Evolutionary conservation across 2,113 vertebrate species (phyloP).

Genomic region (Notarius lentiginosus): DNA sequence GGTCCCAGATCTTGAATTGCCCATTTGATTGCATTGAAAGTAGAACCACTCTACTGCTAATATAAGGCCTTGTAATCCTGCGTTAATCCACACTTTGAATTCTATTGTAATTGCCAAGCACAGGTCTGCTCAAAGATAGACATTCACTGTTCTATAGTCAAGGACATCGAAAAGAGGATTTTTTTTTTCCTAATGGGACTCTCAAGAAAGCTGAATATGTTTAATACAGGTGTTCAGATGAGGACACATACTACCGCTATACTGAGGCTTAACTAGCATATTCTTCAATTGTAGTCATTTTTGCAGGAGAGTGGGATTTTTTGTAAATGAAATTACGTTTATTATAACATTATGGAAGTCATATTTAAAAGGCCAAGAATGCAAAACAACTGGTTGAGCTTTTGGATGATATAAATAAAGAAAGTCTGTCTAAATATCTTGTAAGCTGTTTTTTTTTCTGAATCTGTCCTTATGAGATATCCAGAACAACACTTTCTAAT

Average conservation of each 20-base stretch:
- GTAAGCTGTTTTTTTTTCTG: conserved; percentile 32
- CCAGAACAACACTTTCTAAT: conserved; percentile 18
- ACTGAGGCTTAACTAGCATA: conserved; percentile 38
- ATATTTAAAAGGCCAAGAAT: conserved; percentile 14
- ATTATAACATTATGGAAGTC: background rate
- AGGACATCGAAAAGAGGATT: conserved; percentile 66
- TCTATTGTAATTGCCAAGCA: conserved; percentile 71
- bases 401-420: conserved; percentile 37
- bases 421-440: background rate
- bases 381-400: conserved; percentile 46
- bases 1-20: conserved; percentile 59
- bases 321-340: conserved; percentile 27
- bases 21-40: conserved; percentile 59
- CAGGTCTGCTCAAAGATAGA: conserved; percentile 61
- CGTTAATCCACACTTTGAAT: conserved; percentile 67
- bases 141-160: conserved; percentile 59
- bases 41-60: conserved; percentile 56
- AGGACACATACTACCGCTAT: conserved; percentile 36
- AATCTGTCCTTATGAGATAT: conserved; percentile 16
- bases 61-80: conserved; percentile 70
- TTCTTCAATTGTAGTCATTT: conserved; percentile 19
- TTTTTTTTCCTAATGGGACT: conserved; percentile 63
- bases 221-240: conserved; percentile 59
- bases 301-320: conserved; percentile 30
- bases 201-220: conserved; percentile 58